Evolutionary conservation across 2,113 vertebrate species (phyloP), one percentile per base, ranked within the genome.

Genomic region (Pimephales promelas): DNA sequence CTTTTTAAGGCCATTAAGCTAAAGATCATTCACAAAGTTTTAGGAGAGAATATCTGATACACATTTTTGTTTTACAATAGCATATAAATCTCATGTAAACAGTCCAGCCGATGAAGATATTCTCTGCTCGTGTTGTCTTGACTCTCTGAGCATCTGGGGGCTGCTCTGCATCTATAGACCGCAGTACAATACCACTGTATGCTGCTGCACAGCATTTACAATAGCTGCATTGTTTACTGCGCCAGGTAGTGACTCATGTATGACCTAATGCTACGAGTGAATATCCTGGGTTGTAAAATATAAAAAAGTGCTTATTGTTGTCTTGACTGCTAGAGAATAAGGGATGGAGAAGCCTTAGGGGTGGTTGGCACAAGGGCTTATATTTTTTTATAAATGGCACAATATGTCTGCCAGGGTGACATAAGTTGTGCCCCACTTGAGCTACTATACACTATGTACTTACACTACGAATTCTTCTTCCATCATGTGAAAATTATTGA

Each of bases 231-330:
- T 94, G 93, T 93, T 81, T 79, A 68, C 85, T 89, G 92, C 91
- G 89, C 91, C 92, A 93, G 92, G 91, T 92, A 91, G 91, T 93
- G 92, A 94, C 92, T 95, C 92, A 92, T 89, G 64, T 87, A 92
- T 92, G 92, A 93, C 90, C 91, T 92, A 94, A 86, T 89, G 89
- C 73, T 77, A 89, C 59, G 85, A 84, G 52, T 90, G 76, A 73
- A 85, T 77, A 80, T 79, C 84, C 72, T 85, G 85, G 76, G 45
- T 80, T 72, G 76, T 57, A 59, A 88, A 85, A 86, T 70, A 82
- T 43, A 86, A 28, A 54, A 84, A 85, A 90, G 86, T 86, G 88
- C 90, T 86, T 86, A 68, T 79, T 89, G 76, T 36, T 83, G 61
- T 76, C 89, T 90, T 88, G 61, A 75, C 16, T 54, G 66, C 59